Evolutionary conservation across 2,797 vertebrate genomes (phyloP), one percentile per base, ranked within the genome.

Genomic region (Enteromius fasciolatus): DNA sequence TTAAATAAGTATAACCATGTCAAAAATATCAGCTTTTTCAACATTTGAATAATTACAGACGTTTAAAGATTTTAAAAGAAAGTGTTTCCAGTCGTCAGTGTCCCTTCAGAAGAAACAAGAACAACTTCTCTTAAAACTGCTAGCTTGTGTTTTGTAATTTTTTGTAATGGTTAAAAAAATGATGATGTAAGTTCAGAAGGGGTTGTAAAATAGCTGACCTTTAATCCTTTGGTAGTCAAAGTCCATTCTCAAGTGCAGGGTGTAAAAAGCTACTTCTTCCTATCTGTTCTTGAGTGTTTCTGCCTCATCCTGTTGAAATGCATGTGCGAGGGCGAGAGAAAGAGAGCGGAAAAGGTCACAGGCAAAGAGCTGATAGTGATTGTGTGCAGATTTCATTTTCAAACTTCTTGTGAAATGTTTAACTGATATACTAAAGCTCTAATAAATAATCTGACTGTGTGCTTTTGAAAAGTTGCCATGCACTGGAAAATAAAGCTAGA

Each of bases 161-260:
- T 15, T 57, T 44, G 41, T 25, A 20, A 25, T 10, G 5, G 48
- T 31, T 31, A 69, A 68, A 57, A 11, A 10, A 44, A 28, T 44
- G 1, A 41, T 33, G 10, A 15, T 66, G 15, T 46, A 36, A 11
- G 36, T 57, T 79, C 2, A 44, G 18, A 75, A 66, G n/a, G 2
- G 14, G 11, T 10, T 50, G 20, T 14, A 7, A 39, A 5, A 41
- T 50, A 36, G 59, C 76, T 81, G 74, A 90, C 90, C 90, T 89
- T 89, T 89, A 12, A 86, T 72, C 36, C 31, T 69, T 48, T 87
- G 84, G 81, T 89, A 87, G 74, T 89, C 86, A 76, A 89, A 87
- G 68, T 90, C 90, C 88, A 90, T 91, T 81, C 67, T 86, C 33
- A 76, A 59, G 75, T 63, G 39, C n/a, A 83, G 64, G 57, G 63